These are phyloP conservation scores for Linepithema humile DNA, from an alignment of 1,140 invertebrate genomes.

Conservation along the genomic window DNA sequence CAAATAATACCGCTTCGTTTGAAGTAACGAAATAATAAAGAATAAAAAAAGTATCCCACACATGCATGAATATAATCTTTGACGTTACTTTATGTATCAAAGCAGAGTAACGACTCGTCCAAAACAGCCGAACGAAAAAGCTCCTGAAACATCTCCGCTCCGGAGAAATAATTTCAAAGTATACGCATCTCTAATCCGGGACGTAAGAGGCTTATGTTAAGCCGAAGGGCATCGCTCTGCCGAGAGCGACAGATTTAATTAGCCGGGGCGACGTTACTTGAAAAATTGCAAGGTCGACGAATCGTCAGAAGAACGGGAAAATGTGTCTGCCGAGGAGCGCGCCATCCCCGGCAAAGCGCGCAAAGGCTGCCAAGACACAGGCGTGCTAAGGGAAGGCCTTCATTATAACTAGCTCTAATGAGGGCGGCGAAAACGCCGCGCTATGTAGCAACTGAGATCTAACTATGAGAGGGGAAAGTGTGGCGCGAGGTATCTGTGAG, in stretches of 20 bases:
- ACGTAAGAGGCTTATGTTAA: slow-evolving; percentile 63
- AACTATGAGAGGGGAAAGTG: slow-evolving; percentile 50
- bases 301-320: slow-evolving; percentile 38
- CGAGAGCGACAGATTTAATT: slow-evolving; percentile 68
- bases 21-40: too few relatives aligned
- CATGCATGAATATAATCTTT: neutral
- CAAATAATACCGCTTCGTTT: too few relatives aligned
- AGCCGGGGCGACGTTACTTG: slow-evolving; percentile 66
- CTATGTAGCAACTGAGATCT: slow-evolving; percentile 59
- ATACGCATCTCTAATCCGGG: slow-evolving; percentile 9
- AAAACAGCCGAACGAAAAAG: slow-evolving; percentile 3
- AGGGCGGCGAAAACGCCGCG: slow-evolving; percentile 49
- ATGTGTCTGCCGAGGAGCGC: slow-evolving; percentile 34
- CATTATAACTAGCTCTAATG: slow-evolving; percentile 62
- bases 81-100: neutral
- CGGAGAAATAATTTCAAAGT: slow-evolving; percentile 46
- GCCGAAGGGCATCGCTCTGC: slow-evolving; percentile 25
- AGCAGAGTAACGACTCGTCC: neutral
- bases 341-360: neutral
- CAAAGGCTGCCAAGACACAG: slow-evolving; percentile 7
- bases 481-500: slow-evolving; percentile 46
- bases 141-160: neutral
- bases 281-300: slow-evolving; percentile 66
- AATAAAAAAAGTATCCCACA: too few relatives aligned
- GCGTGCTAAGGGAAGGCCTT: neutral